Evolutionary conservation across 2,113 vertebrate genomes (phyloP).

Genomic region (Mystacornis crossleyi): DNA sequence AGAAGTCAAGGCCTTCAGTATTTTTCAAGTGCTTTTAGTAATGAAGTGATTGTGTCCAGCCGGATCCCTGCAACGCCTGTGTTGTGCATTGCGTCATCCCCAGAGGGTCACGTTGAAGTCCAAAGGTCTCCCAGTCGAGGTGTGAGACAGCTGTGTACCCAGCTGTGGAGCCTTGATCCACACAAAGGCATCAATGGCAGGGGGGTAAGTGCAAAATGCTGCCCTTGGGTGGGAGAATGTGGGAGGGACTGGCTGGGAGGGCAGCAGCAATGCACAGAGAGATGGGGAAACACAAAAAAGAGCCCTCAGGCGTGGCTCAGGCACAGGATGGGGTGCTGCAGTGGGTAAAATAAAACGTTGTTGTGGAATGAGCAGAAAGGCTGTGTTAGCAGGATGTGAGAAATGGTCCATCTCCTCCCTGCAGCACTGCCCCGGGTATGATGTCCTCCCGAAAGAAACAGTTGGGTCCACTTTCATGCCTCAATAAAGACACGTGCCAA

Average conservation of each 20-base stretch:
- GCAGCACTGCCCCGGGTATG: rapidly evolving
- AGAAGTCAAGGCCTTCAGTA: background rate
- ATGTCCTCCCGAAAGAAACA: background rate
- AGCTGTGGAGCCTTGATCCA: too few species aligned
- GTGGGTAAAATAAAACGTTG: rapidly evolving
- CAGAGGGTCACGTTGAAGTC: background rate
- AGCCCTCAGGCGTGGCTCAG: rapidly evolving
- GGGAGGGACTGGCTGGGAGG: background rate
- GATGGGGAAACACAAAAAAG: background rate
- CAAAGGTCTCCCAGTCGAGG: rapidly evolving
- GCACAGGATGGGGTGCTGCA: background rate
- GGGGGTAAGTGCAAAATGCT: background rate
- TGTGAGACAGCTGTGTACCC: background rate
- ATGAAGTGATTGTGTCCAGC: background rate
- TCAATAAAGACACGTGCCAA: rapidly evolving
- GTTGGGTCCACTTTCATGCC: background rate
- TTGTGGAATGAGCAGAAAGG: background rate
- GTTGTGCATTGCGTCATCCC: rapidly evolving
- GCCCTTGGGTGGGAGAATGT: too few species aligned
- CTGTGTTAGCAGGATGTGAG: background rate
- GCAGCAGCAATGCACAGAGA: background rate
- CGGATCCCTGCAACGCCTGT: background rate
- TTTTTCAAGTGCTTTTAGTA: background rate
- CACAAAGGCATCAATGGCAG: rapidly evolving
- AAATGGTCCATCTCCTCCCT: background rate